These are phyloP conservation scores for Proales similis DNA, from an alignment of 1,140 invertebrate genomes.

Conservation along the genomic window DNA sequence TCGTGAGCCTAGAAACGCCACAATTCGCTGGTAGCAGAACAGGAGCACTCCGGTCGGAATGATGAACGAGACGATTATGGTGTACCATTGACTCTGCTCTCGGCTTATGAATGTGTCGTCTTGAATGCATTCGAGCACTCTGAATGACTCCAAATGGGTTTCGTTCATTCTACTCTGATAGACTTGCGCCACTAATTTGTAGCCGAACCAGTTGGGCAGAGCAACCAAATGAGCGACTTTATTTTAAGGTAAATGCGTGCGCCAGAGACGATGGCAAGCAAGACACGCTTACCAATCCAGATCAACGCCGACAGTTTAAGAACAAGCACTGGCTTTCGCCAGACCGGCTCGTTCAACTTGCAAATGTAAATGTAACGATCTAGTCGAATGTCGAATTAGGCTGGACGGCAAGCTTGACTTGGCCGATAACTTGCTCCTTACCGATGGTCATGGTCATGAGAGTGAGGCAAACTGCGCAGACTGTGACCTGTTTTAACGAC, in stretches of 20 bases:
- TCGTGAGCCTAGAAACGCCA: conserved; percentile 38
- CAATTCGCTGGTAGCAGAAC: conserved; percentile 44
- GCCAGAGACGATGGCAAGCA: not conserved
- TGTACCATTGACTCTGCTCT: conserved; percentile 32
- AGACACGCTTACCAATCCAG: conserved; percentile 9
- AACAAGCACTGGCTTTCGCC: conserved; percentile 28
- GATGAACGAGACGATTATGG: conserved; percentile 17
- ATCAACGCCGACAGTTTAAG: conserved; percentile 17
- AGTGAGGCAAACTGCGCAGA: conserved; percentile 46
- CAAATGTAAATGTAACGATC: conserved; percentile 28
- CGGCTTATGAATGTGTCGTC: too few species aligned
- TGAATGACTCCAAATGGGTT: too few species aligned
- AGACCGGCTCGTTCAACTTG: conserved; percentile 9
- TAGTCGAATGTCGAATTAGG: not conserved
- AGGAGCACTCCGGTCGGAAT: conserved; percentile 41
- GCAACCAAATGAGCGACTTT: not conserved
- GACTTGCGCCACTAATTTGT: not conserved
- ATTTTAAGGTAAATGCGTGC: not conserved
- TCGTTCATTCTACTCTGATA: not conserved
- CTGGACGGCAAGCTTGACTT: not conserved
- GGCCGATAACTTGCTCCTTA: not conserved
- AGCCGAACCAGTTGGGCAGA: not conserved
- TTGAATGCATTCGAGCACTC: conserved; percentile 4
- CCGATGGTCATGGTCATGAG: conserved; percentile 49
- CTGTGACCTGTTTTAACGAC: conserved; percentile 42